These are phyloP conservation scores for Parotocinclus haroldoi DNA, from an alignment of 2,797 vertebrate species.

Conservation along the genomic window DNA sequence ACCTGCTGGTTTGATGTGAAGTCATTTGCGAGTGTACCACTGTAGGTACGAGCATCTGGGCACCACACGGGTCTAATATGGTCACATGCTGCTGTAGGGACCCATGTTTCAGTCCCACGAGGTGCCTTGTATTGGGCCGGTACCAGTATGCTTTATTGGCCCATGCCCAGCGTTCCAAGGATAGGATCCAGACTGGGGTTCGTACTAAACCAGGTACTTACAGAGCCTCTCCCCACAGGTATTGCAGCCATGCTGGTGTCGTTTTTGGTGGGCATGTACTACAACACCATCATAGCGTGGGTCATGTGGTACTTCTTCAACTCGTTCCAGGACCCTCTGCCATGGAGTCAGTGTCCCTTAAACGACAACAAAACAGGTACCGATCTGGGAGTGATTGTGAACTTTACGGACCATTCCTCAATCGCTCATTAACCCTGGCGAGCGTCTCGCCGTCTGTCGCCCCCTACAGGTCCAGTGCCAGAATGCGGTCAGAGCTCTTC, in stretches of 20 bases:
- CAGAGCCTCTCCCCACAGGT: conserved; percentile 56
- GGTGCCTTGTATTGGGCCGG: too few relatives aligned
- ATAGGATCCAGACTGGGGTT: neutral
- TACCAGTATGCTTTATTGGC: too few relatives aligned
- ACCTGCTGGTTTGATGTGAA: too few relatives aligned
- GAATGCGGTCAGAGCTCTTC: conserved; percentile 79
- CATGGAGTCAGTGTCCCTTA: conserved; percentile 79
- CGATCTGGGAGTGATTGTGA: neutral
- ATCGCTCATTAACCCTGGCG: neutral
- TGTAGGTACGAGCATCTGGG: too few relatives aligned
- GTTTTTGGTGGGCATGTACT: conserved; percentile 79
- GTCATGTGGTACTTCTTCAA: conserved; percentile 99
- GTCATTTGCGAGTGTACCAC: too few relatives aligned
- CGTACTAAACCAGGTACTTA: too few relatives aligned
- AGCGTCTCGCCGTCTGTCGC: neutral
- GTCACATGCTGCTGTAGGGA: too few relatives aligned
- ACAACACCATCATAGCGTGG: conserved; percentile 87
- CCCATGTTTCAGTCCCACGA: too few relatives aligned
- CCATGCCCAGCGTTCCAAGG: too few relatives aligned
- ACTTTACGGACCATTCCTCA: too few relatives aligned
- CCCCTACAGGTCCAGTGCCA: conserved; percentile 61
- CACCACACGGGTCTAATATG: too few relatives aligned
- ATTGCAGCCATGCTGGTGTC: conserved; percentile 78
- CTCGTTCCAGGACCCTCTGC: conserved; percentile 91
- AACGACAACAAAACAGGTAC: conserved; percentile 70